A percentile compares a stretch with the other conserved stretches of the same genome.
Evolutionary conservation across 2,888 invertebrate genomes (phyloP).

Genomic region (Macrosiphum euphorbiae): DNA sequence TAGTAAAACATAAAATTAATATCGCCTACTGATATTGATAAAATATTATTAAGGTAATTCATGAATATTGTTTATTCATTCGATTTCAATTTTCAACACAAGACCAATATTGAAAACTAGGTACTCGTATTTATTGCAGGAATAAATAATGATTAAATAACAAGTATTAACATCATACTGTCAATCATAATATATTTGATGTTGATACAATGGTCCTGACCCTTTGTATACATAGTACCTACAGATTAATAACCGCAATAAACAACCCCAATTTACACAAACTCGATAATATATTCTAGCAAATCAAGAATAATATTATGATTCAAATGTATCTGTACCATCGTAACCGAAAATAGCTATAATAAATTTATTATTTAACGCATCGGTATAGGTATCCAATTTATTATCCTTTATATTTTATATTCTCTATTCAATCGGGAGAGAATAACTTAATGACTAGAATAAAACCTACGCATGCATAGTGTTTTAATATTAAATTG

Average conservation of each 20-base stretch:
- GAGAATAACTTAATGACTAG: not conserved
- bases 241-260: constrained; percentile 1
- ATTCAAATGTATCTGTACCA: not conserved
- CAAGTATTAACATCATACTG: not conserved
- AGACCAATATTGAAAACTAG: not conserved
- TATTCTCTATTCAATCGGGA: not conserved
- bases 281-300: not conserved
- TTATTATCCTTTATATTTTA: not conserved
- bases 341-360: not conserved
- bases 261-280: not conserved
- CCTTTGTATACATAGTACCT: not conserved
- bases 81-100: not conserved
- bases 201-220: not conserved
- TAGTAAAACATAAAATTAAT: not conserved
- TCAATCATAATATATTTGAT: not conserved
- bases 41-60: not conserved
- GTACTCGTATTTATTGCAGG: not conserved
- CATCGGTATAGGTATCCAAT: not conserved
- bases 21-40: not conserved
- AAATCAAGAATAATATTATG: not conserved
- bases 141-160: constrained; percentile 6
- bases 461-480: not conserved
- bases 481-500: not conserved
- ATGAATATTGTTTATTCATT: not conserved
- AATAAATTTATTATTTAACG: not conserved